Evolutionary conservation across 2,113 vertebrate genomes (phyloP), one percentile per base, ranked within the genome.

Genomic region (Agelaius phoeniceus): DNA sequence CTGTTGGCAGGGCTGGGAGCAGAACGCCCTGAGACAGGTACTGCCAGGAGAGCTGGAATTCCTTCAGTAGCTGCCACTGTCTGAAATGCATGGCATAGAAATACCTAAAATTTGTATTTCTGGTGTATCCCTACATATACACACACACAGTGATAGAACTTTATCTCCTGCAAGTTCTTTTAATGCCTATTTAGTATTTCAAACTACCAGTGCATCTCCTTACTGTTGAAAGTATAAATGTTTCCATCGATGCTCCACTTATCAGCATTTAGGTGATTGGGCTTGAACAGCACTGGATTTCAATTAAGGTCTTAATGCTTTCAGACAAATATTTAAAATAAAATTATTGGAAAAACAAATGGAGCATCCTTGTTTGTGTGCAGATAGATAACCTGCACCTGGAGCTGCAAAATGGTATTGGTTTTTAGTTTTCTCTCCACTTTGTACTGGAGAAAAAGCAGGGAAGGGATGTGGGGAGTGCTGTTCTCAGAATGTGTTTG

Each of bases 21-120:
- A 24, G 99, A 99, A 87, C 98, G 99, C 44, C 98, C 99, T 10
- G 99, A 99, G 95, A 99, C 99, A 61, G 98, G 99, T 99, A 97
- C 55, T 55, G 2, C 6, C 26, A 43, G 49, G 28, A 78, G 18
- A 9, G 14, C 4, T 8, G 5, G 1, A 23, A 16, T 62, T 54
- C 49, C 49, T 44, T 54, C 39, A 51, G 28, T 10, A 52, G 48
- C 46, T 83, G 62, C 10, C 39, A 6, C 4, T 44, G 11, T 55
- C 41, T 85, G 69, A 26, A 82, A 61, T 27, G 9, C 15, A 31
- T 3, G n/a, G 27, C 18, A 33, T 11, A 28, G 17, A 51, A 78
- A n/a, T n/a, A n/a, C n/a, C n/a, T n/a, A n/a, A n/a, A n/a, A n/a
- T n/a, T n/a, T n/a, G n/a, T n/a, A n/a, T n/a, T n/a, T n/a, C n/a